Base-by-base conservation (phyloP, 2,888 invertebrate genomes). In the Lapara coniferarum region DNA sequence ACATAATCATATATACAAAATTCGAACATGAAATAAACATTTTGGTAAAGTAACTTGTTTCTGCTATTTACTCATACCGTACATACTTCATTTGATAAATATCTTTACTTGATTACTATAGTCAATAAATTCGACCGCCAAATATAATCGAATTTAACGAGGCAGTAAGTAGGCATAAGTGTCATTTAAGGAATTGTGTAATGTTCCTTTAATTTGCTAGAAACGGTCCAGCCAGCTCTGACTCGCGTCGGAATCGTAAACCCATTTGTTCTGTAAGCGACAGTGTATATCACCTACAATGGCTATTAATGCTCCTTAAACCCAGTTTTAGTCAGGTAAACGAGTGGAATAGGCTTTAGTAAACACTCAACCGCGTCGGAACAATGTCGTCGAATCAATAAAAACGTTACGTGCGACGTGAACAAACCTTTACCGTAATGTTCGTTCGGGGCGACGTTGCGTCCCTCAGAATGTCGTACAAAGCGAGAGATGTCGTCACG, bases 401-500 rank as follows among this genome's bases (percentile, higher is more conserved):
- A 59, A 12, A 56, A 25, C 59, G 59, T 59, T 59, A 46, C 63
- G 59, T 49, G 63, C n/a, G 13, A 10, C 19, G 63, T 46, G 49
- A 63, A 63, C 63, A 49, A 49, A 63, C 63, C 63, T 63, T 63
- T 49, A 63, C 63, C 46, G 19, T 49, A 63, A 63, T 63, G 49
- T 49, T 63, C 19, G 37, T 37, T 51, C 12, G 51, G 30, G 12
- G 30, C 16, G 30, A 37, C 49, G 52, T 30, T 13, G 51, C 30
- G 52, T 59, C 51, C 30, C 58, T 66, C 66, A 66, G 16, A 66
- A 30, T 30, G 69, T 69, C 37, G 49, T 66, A 57, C 57, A 66
- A 66, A 66, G 44, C 53, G 52, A 68, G 51, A 68, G 71, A 75
- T 75, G 71, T 73, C 73, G 74, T 73, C 76, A 74, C 72, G 74